Evolutionary conservation across 2,888 invertebrate genomes (phyloP), one percentile per base, ranked within the genome.

Genomic region (Cheilosia pagana): DNA sequence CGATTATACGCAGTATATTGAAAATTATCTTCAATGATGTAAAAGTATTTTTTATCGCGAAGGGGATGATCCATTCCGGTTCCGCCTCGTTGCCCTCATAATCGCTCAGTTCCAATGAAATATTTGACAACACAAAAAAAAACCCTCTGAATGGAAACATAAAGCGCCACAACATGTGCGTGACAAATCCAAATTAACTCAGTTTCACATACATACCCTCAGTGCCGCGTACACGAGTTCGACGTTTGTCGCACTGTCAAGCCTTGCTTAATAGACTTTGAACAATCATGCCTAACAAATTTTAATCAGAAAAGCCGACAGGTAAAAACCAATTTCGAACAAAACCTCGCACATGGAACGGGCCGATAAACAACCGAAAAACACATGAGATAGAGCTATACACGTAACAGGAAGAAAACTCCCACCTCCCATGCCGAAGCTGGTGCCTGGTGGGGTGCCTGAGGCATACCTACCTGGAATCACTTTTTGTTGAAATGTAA

Each of bases 261-360:
- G 39, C 39, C 63, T n/a, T n/a, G n/a, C n/a, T n/a, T 74, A 74
- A 74, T 74, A 74, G 63, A 65, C 63, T 48, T 48, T 39, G 48
- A 65, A 74, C 74, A 65, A 50, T 23, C 45, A 65, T 74, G 55
- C 55, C 75, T 48, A 57, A 41, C 48, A 57, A 67, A 67, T 50
- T 75, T 59, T 59, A 75, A 75, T 75, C 65, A 67, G 75, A 67
- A 75, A 67, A 75, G 65, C 57, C 41, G 75, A 75, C 75, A 75
- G 57, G 65, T 67, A 57, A 59, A 75, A 65, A 67, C 75, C 67
- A 75, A 75, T 67, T 75, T 67, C 65, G 57, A 57, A 50, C 75
- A 67, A 65, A 53, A 45, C 45, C 63, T 62, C 53, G 45, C 52
- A 41, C 52, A 62, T 53, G 62, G 23, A 53, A 43, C 14, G 21